A percentile compares a stretch with the other conserved stretches of the same genome.
Conservation (phyloP, 1,140 invertebrate species). For the Melanaphis sacchari region DNA sequence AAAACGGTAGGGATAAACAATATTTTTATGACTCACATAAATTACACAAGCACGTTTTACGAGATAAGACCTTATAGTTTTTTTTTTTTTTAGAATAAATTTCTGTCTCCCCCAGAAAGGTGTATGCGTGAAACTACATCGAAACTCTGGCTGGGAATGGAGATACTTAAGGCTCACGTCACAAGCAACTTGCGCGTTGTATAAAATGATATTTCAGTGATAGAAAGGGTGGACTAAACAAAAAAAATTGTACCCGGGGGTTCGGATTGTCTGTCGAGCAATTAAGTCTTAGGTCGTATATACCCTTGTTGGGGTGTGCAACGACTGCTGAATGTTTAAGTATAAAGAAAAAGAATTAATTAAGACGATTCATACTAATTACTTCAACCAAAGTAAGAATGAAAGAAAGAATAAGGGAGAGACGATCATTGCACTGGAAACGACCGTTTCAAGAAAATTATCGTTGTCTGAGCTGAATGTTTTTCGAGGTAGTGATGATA, state of each 20-base stretch:
- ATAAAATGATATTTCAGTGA: slow-evolving; percentile 32
- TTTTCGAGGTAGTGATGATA: not conserved
- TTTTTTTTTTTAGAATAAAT: slow-evolving; percentile 17
- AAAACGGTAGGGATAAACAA: slow-evolving; percentile 20
- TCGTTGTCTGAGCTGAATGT: slow-evolving; percentile 23
- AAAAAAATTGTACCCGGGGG: slow-evolving; percentile 17
- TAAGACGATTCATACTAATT: slow-evolving; percentile 56
- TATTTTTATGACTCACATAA: slow-evolving; percentile 56
- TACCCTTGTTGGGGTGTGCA: not conserved
- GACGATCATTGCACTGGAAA: not conserved
- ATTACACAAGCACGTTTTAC: slow-evolving; percentile 51
- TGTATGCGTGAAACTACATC: slow-evolving; percentile 29
- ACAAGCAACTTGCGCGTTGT: slow-evolving; percentile 10
- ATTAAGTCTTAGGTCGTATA: slow-evolving; percentile 33
- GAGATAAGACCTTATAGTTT: slow-evolving; percentile 40
- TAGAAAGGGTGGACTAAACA: not conserved
- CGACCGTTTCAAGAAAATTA: slow-evolving; percentile 23
- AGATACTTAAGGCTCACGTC: slow-evolving; percentile 44
- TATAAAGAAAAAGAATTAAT: slow-evolving; percentile 55
- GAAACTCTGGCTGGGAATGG: not conserved
- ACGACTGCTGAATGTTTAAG: slow-evolving; percentile 38
- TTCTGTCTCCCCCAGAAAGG: slow-evolving; percentile 30
- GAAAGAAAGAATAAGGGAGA: not conserved
- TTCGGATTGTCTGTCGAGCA: slow-evolving; percentile 46
- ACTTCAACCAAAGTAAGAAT: slow-evolving; percentile 11